Conservation (phyloP, 2,888 invertebrate genomes). For the Aradus depressus region DNA sequence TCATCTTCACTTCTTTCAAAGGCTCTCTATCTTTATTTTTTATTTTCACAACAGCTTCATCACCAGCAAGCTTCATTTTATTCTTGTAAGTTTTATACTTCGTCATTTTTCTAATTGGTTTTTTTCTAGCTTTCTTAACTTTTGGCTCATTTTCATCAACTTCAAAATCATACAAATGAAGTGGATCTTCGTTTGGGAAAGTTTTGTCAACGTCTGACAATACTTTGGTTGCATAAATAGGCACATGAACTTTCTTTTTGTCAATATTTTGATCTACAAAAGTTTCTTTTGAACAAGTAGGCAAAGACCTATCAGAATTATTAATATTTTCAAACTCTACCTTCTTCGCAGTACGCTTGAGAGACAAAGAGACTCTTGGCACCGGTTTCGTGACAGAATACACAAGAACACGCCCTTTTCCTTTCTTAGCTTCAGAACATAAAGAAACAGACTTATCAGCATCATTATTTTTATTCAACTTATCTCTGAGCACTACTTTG, state of each 20-base stretch:
- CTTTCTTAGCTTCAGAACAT: not conserved
- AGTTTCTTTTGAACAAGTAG: not conserved
- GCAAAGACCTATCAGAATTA: not conserved
- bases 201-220: not conserved
- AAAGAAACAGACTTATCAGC: no score
- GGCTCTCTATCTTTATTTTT: no score
- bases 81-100: constrained; percentile 14
- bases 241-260: not conserved
- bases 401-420: not conserved
- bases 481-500: no score
- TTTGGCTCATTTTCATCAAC: constrained; percentile 26
- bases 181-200: constrained; percentile 10
- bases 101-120: constrained; percentile 20
- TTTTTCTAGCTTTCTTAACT: constrained; percentile 22
- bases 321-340: not conserved
- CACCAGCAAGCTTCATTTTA: constrained; percentile 10
- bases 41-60: no score
- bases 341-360: not conserved
- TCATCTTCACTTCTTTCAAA: no score
- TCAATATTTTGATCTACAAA: not conserved
- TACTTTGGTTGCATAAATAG: constrained; percentile 4
- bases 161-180: constrained; percentile 27
- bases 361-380: not conserved
- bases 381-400: not conserved
- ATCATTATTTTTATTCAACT: not conserved